Percentiles rank a stretch among this genome's conserved stretches.
Conservation (phyloP, 2,113 vertebrate species). For the Podilymbus podiceps region DNA sequence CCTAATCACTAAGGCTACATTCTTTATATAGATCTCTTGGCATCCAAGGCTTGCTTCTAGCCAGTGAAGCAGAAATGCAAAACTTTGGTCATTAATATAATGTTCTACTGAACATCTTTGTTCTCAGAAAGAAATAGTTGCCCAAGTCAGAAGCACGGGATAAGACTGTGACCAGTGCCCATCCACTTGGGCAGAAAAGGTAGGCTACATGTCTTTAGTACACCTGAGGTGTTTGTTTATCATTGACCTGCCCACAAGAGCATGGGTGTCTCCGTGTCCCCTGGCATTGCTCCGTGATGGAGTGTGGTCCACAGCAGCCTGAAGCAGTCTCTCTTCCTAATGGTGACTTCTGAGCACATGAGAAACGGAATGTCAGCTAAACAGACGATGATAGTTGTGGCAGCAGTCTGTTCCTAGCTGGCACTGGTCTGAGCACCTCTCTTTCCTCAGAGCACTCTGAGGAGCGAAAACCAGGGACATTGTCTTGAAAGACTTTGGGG, state of each 20-base stretch:
- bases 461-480: background rate
- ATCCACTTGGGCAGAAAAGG: background rate
- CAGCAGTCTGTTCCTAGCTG: background rate
- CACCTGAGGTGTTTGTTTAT: background rate
- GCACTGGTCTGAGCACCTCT: background rate
- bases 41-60: background rate
- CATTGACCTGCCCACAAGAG: background rate
- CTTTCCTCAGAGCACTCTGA: background rate
- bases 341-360: background rate
- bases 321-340: background rate
- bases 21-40: slow-evolving; percentile 27
- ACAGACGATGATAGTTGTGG: background rate
- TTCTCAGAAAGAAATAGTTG: background rate
- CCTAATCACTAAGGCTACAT: background rate
- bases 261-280: background rate
- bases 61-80: background rate
- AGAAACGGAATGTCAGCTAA: background rate
- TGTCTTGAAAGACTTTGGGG: background rate
- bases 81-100: background rate
- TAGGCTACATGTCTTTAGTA: background rate
- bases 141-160: background rate
- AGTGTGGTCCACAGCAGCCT: background rate
- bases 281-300: background rate
- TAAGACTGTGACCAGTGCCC: background rate
- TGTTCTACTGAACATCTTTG: background rate